Percentiles rank a stretch among this genome's conserved stretches.
Evolutionary conservation across 2,888 invertebrate genomes (phyloP).

Genomic region (Alcis repandata): DNA sequence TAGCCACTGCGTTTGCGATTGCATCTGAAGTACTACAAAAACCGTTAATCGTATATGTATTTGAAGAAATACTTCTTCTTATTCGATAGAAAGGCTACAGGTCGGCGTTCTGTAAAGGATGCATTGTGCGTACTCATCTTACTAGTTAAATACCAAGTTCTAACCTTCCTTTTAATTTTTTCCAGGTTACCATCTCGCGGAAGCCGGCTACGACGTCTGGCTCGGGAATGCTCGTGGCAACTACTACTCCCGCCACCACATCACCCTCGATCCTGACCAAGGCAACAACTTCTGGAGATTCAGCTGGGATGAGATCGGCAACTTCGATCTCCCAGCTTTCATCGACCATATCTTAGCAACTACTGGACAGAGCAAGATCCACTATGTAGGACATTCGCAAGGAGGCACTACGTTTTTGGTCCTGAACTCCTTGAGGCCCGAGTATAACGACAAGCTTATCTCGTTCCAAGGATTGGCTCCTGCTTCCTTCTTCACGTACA

Average conservation of each 20-base stretch:
- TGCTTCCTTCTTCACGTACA: constrained; percentile 64
- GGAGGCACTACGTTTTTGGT: constrained; percentile 73
- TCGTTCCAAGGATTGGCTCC: constrained; percentile 77
- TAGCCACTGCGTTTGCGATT: too few relatives aligned
- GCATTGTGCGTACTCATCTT: too few relatives aligned
- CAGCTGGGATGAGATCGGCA: constrained; percentile 73
- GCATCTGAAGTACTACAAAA: too few relatives aligned
- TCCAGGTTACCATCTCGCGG: constrained; percentile 81
- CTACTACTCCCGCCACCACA: constrained; percentile 81
- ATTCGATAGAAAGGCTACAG: too few relatives aligned
- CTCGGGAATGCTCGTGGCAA: constrained; percentile 92
- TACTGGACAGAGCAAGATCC: constrained; percentile 59
- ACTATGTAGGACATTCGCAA: constrained; percentile 76
- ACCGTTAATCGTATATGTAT: too few relatives aligned
- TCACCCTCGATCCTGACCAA: constrained; percentile 56
- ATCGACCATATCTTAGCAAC: constrained; percentile 59
- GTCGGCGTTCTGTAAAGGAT: too few relatives aligned
- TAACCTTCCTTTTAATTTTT: constrained; percentile 3
- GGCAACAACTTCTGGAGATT: constrained; percentile 68
- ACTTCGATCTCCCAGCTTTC: constrained; percentile 63
- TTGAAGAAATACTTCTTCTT: too few relatives aligned
- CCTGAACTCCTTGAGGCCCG: constrained; percentile 68
- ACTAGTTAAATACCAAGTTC: too few relatives aligned
- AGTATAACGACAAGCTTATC: constrained; percentile 67
- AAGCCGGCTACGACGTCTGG: constrained; percentile 91